Conservation (phyloP, 2,888 invertebrate genomes). For the Falcaria lacertinaria region DNA sequence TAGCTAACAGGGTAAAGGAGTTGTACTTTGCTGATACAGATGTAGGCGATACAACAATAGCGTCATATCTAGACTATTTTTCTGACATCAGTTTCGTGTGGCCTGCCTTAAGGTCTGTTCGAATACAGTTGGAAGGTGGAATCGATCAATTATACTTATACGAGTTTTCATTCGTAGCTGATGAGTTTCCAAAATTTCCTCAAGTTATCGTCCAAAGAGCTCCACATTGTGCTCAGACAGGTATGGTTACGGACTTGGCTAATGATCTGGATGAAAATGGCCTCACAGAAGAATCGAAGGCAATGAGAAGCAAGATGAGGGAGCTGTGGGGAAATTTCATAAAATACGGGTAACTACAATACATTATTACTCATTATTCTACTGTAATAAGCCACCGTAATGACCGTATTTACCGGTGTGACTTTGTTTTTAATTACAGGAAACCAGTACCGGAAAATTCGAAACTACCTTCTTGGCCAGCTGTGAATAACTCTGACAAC, state of each 20-base stretch:
- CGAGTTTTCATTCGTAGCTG: conserved; percentile 39
- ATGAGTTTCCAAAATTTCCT: conserved; percentile 21
- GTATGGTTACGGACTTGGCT: conserved; percentile 22
- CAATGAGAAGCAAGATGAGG: conserved; percentile 27
- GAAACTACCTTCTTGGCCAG: not conserved
- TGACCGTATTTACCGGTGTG: no score
- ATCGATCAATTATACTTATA: conserved; percentile 44
- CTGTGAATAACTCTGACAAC: not conserved
- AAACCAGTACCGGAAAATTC: not conserved
- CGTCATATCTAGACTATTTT: conserved; percentile 39
- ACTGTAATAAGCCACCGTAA: no score
- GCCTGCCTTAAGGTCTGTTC: conserved; percentile 27
- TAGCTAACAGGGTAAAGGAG: conserved; percentile 33
- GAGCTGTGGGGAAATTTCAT: conserved; percentile 45
- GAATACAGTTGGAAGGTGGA: conserved; percentile 34
- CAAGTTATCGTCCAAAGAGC: conserved; percentile 31
- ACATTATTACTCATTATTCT: no score
- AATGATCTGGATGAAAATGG: conserved; percentile 6
- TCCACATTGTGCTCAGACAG: conserved; percentile 34
- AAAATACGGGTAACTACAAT: conserved; percentile 30
- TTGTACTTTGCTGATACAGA: conserved; percentile 41
- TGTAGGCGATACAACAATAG: conserved; percentile 25
- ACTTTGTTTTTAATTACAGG: not conserved
- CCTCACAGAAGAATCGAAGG: conserved; percentile 20
- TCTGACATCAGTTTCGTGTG: conserved; percentile 48